phyloP scores from a whole-genome alignment of 2,797 vertebrate species.

The Pseudochirops cupreus region DNA sequence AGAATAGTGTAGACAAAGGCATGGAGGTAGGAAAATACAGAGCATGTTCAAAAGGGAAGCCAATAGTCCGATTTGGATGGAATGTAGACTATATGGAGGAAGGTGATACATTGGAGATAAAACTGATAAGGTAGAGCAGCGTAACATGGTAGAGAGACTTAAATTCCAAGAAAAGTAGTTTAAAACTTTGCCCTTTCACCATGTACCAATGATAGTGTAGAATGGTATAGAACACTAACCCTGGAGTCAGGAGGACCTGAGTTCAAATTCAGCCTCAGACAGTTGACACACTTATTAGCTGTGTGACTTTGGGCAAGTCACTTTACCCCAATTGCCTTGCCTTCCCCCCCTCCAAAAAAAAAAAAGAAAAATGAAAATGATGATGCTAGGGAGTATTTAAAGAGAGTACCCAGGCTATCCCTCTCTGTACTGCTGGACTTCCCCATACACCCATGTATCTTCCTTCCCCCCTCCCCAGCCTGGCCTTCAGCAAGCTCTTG shows the following conservation, averaged over 20 bases:
- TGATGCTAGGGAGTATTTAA: no score
- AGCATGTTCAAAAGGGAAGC: neutral
- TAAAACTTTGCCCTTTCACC: neutral
- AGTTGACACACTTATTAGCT: neutral
- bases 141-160: neutral
- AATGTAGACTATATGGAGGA: neutral
- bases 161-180: neutral
- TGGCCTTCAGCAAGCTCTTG: no score
- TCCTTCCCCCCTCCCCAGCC: no score
- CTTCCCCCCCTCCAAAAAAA: no score
- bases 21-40: neutral
- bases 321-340: neutral
- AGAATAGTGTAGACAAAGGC: neutral
- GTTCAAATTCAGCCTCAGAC: neutral
- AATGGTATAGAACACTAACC: neutral
- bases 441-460: no score
- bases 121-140: neutral
- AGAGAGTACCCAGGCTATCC: no score
- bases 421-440: no score
- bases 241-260: neutral
- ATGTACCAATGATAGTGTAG: neutral
- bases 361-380: no score
- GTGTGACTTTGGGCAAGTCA: neutral
- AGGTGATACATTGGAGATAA: neutral
- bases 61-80: neutral